Evolutionary conservation across 2,113 vertebrate species (phyloP), one percentile per base, ranked within the genome.

Genomic region (Ageneiosus marmoratus): DNA sequence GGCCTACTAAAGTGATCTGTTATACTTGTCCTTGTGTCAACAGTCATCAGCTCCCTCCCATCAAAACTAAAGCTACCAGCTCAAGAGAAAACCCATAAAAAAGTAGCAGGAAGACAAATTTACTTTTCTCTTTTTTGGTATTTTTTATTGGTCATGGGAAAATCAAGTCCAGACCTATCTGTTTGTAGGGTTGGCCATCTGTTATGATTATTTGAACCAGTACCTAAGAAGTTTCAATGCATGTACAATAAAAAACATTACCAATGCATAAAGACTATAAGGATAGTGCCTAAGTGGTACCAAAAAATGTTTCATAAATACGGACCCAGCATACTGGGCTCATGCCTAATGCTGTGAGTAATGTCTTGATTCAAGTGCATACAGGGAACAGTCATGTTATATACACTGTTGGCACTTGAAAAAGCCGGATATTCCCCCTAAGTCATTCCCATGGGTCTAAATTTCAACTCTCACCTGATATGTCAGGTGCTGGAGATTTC

Each of bases 401-500:
- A 92, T 93, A 37, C 46, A 65, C 5, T 75, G 44, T 20, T 58
- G 48, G 86, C 84, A 89, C 91, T 91, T 70, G 80, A 87, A 85
- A 86, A 41, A 89, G 89, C 67, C 77, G 92, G 91, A 93, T 91
- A 91, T 93, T 92, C 70, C 83, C 65, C 56, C 83, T 77, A 60
- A 37, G 32, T 32, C 2, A 69, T 89, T 86, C 90, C 89, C 56
- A 82, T 87, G 83, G 87, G 83, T 89, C 79, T 80, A 84, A 87
- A 91, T 88, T 51, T 32, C 53, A 87, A 89, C 85, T 58, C 46
- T 88, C 24, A 5, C 79, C 90, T 83, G 86, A 88, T 88, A 87
- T 88, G 88, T 91, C 88, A 91, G 88, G 83, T 82, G 87, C 83
- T 87, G 83, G 84, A 84, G 88, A 91, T 91, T 91, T 89, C 83